Conservation (phyloP, 2,888 invertebrate genomes). For the Therioaphis trifolii region DNA sequence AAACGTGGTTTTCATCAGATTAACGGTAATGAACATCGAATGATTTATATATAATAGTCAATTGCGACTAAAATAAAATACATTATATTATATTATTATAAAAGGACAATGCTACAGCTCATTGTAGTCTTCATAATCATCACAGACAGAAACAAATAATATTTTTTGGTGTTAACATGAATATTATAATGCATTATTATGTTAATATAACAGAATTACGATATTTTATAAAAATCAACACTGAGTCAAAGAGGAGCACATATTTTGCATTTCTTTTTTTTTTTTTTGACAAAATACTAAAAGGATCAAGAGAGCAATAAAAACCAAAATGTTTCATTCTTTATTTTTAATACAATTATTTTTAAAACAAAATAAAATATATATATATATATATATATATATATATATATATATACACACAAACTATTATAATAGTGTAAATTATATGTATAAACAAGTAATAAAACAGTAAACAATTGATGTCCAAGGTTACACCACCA, state of each 20-base stretch:
- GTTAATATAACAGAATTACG: no score
- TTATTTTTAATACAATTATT: conserved; percentile 58
- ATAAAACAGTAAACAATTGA: conserved; percentile 46
- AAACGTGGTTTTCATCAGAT: not conserved
- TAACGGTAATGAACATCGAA: not conserved
- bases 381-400: not conserved
- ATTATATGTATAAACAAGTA: conserved; percentile 48
- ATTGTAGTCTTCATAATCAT: no score
- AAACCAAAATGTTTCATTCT: conserved; percentile 53
- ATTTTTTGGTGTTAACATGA: no score
- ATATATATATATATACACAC: conserved; percentile 13
- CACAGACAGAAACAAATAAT: no score
- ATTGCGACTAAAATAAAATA: not conserved
- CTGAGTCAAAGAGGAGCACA: conserved; percentile 30
- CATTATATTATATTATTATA: no score
- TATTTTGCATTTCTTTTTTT: no score
- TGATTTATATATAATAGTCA: not conserved
- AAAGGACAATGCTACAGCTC: no score
- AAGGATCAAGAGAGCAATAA: conserved; percentile 50
- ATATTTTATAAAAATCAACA: not conserved
- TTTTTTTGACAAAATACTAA: not conserved
- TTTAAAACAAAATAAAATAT: conserved; percentile 58
- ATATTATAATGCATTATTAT: no score
- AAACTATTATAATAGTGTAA: conserved; percentile 41
- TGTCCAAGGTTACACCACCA: not conserved